Evolutionary conservation across 2,113 vertebrate genomes (phyloP), one percentile per base, ranked within the genome.

Genomic region (Muntiacus reevesi): DNA sequence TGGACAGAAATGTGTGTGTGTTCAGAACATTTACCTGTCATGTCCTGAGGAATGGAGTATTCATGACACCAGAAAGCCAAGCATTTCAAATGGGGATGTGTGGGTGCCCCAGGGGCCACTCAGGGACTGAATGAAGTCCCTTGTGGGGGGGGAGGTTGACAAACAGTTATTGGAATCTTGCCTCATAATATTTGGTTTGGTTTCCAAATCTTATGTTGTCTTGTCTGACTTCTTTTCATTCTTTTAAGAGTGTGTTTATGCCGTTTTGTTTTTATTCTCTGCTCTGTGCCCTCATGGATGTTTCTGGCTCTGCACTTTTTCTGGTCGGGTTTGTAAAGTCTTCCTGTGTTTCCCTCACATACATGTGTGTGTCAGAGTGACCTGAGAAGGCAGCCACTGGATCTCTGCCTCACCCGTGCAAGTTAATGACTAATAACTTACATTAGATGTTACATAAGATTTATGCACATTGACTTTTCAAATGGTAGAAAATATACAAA

Each of bases 171-270:
- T 50, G 95, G 54, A 78, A 81, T 89, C 55, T 33, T 40, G 74
- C 9, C 36, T 89, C 36, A 6, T 59, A 33, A 50, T 36, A 55
- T 91, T 91, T 67, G 36, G 28, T 81, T 71, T 96, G 57, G 33
- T 52, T 84, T 94, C n/a, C 64, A 67, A 36, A 74, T 96, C 81
- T 90, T 59, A 7, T 3, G 50, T 87, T 78, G 59, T 89, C 67
- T 89, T 91, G 50, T 87, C 52, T 89, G 64, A 89, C 50, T 78
- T 60, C 19, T 40, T 78, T 93, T 36, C 45, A 27, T 57, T 96
- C 47, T 92, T 89, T 85, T 36, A 12, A 33, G 89, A 59, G 28
- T 19, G 1, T 88, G 23, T 91, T 93, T 84, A 6, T 15, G 45
- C 60, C 83, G 17, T 88, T 90, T 89, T 84, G 55, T 30, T 95